Evolutionary conservation across 1,140 invertebrate species (phyloP).

Genomic region (Pseudomyrmex cubaensis): DNA sequence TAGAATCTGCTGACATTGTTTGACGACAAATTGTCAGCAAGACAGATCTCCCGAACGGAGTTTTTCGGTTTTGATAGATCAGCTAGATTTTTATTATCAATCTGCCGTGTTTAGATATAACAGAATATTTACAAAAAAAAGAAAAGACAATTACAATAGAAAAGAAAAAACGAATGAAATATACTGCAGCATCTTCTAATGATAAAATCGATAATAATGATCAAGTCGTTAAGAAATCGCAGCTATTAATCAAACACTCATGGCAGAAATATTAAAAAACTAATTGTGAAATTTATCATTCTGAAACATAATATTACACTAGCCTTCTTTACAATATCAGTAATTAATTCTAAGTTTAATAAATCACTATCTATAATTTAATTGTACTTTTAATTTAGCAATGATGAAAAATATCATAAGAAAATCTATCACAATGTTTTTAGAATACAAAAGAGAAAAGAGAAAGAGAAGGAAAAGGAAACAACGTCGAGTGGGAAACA

Average conservation of each 20-base stretch:
- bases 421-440: not conserved
- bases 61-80: too few relatives aligned
- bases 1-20: too few relatives aligned
- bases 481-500: too few relatives aligned
- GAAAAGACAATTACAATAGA: constrained; percentile 39
- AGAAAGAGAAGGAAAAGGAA: too few relatives aligned
- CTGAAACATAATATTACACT: constrained; percentile 6
- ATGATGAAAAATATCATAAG: constrained; percentile 15
- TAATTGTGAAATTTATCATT: constrained; percentile 33
- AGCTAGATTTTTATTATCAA: too few relatives aligned
- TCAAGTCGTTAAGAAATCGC: constrained; percentile 50
- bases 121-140: not conserved
- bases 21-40: too few relatives aligned
- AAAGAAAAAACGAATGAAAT: constrained; percentile 19
- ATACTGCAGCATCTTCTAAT: constrained; percentile 37
- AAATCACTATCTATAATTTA: constrained; percentile 36
- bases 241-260: constrained; percentile 41
- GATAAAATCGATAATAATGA: constrained; percentile 54
- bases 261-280: constrained; percentile 41
- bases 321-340: not conserved
- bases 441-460: not conserved
- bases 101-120: too few relatives aligned
- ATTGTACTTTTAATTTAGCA: constrained; percentile 10
- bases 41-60: too few relatives aligned
- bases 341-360: constrained; percentile 5